phyloP scores from a whole-genome alignment of 2,113 vertebrate species.

The Chionis minor region DNA sequence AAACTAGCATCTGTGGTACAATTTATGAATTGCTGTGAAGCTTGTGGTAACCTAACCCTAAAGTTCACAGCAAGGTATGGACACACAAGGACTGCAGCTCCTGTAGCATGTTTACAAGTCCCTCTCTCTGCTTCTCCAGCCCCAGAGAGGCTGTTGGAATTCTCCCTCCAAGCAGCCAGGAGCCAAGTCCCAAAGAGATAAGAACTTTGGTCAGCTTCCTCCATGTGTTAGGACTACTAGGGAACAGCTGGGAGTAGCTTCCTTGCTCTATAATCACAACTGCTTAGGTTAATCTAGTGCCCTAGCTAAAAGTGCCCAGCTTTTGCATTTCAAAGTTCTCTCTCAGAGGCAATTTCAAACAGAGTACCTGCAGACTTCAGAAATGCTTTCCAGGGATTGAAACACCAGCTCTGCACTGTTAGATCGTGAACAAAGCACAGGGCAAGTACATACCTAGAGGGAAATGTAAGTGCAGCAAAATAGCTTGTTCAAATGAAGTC shows the following conservation, averaged over 20 bases:
- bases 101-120: background rate
- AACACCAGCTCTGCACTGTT: background rate
- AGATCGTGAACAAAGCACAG: background rate
- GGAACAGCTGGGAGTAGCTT: background rate
- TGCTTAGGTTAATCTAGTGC: background rate
- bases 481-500: background rate
- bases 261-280: background rate
- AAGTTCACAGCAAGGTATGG: background rate
- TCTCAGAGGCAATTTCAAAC: background rate
- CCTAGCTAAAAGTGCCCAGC: background rate
- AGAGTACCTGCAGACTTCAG: background rate
- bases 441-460: background rate
- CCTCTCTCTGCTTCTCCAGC: background rate
- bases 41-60: background rate
- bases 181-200: background rate
- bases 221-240: rapidly evolving
- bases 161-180: background rate
- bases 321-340: background rate
- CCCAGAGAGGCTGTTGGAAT: background rate
- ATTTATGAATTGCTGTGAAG: background rate
- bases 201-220: background rate
- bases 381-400: background rate
- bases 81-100: background rate
- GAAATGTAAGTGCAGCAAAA: background rate
- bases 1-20: background rate